Percentiles rank a stretch among this genome's conserved stretches.
These are phyloP conservation scores for Drosophila lacicola DNA, from an alignment of 2,888 invertebrate species.

Conservation along the genomic window DNA sequence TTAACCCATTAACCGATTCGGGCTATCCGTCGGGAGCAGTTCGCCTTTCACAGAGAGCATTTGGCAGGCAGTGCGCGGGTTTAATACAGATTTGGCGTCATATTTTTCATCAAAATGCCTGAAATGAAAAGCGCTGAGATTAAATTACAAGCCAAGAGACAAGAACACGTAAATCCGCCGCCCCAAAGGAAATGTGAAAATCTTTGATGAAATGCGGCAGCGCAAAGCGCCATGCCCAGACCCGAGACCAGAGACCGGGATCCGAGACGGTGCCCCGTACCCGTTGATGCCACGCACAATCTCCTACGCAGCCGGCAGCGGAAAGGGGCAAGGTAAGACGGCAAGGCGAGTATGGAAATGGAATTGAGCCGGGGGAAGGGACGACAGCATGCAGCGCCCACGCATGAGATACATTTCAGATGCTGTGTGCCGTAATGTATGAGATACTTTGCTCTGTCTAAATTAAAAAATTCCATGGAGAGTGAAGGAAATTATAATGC, in stretches of 20 bases:
- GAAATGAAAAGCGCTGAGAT: conserved; percentile 54
- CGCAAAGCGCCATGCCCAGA: conserved; percentile 26
- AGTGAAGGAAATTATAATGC: conserved; percentile 68
- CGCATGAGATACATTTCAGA: conserved; percentile 72
- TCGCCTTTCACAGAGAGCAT: conserved; percentile 20
- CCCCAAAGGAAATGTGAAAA: conserved; percentile 56
- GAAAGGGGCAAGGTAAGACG: conserved; percentile 30
- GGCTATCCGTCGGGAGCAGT: neutral
- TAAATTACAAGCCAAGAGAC: conserved; percentile 64
- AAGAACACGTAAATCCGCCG: conserved; percentile 41
- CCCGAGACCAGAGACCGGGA: neutral
- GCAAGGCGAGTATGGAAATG: conserved; percentile 28
- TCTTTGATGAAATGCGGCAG: conserved; percentile 71
- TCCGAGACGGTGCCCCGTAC: neutral
- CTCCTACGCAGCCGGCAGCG: conserved; percentile 5
- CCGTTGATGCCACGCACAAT: conserved; percentile 33
- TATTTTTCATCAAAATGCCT: conserved; percentile 39
- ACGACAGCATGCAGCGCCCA: conserved; percentile 42
- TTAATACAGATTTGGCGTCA: conserved; percentile 37
- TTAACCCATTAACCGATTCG: conserved; percentile 2
- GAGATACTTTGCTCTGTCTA: conserved; percentile 72
- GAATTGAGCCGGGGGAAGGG: conserved; percentile 25
- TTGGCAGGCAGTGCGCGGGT: conserved; percentile 6
- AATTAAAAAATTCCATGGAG: conserved; percentile 75
- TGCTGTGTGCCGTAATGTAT: conserved; percentile 44